These are phyloP conservation scores for Tetranychus urticae DNA, from an alignment of 1,140 invertebrate genomes.

Conservation along the genomic window DNA sequence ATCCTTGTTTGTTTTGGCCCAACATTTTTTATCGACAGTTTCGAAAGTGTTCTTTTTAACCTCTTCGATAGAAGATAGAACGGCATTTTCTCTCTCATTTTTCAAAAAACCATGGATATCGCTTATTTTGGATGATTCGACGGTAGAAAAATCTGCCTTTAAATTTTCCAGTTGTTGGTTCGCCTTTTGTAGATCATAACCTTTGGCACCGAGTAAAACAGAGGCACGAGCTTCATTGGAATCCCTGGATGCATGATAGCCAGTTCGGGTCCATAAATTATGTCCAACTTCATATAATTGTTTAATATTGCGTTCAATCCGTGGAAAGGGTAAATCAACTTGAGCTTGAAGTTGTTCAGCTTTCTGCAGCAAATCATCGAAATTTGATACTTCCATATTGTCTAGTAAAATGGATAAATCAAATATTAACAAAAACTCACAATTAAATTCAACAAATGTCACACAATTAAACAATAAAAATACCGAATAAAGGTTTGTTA, in stretches of 20 bases:
- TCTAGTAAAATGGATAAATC: no score
- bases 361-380: constrained; percentile 61
- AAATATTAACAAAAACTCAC: no score
- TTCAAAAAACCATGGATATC: constrained; percentile 57
- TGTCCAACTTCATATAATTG: constrained; percentile 78
- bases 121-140: constrained; percentile 37
- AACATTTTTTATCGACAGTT: constrained; percentile 37
- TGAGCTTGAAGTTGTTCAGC: constrained; percentile 70
- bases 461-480: no score
- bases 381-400: constrained; percentile 16
- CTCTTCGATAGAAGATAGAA: constrained; percentile 68
- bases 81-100: constrained; percentile 82
- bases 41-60: constrained; percentile 40
- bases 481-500: no score
- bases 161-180: constrained; percentile 68
- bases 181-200: constrained; percentile 73
- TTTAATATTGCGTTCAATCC: constrained; percentile 64
- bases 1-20: constrained; percentile 53
- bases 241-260: constrained; percentile 30
- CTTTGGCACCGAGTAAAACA: constrained; percentile 68
- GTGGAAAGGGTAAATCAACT: constrained; percentile 46
- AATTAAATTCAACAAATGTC: no score
- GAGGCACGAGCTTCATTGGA: constrained; percentile 75
- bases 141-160: constrained; percentile 36
- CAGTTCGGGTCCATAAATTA: constrained; percentile 58